Evolutionary conservation across 2,888 invertebrate genomes (phyloP).

Genomic region (Hydroisotoma schaefferi): DNA sequence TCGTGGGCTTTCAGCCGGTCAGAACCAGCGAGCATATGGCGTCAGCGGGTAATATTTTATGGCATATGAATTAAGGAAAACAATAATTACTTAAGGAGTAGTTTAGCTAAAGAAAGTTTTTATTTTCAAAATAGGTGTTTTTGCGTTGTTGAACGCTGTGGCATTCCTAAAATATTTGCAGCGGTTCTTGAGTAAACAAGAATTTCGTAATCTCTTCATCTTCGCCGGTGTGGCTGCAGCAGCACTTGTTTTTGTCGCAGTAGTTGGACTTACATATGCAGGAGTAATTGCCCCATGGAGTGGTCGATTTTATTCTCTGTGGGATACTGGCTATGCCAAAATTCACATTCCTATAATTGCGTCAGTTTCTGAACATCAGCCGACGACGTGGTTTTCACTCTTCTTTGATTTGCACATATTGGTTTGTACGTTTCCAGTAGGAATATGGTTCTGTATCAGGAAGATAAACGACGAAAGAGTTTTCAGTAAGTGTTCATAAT

Average conservation of each 20-base stretch:
- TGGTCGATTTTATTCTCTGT: constrained; percentile 90
- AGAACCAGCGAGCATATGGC: constrained; percentile 99
- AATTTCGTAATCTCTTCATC: constrained; percentile 82
- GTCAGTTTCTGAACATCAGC: constrained; percentile 87
- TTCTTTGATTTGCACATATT: constrained; percentile 96
- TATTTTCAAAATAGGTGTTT: constrained; percentile 78
- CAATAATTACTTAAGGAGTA: neutral
- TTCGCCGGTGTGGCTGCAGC: constrained; percentile 74
- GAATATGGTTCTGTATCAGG: constrained; percentile 94
- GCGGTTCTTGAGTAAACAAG: constrained; percentile 77
- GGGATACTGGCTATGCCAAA: constrained; percentile 96
- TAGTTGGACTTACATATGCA: constrained; percentile 60
- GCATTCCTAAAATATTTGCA: constrained; percentile 82
- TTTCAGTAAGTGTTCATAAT: constrained; percentile 86
- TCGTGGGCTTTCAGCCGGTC: constrained; percentile 97
- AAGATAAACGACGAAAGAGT: constrained; percentile 92
- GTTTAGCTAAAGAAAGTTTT: constrained; percentile 17
- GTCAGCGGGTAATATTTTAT: constrained; percentile 67
- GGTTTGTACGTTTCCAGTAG: constrained; percentile 93
- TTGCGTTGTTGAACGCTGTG: constrained; percentile 85
- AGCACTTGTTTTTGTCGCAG: constrained; percentile 72
- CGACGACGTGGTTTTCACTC: constrained; percentile 97
- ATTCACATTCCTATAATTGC: constrained; percentile 98
- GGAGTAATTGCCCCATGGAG: constrained; percentile 97
- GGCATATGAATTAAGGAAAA: constrained; percentile 5